Conservation (phyloP, 2,888 invertebrate species). For the Melikaiella ostensackeni region DNA sequence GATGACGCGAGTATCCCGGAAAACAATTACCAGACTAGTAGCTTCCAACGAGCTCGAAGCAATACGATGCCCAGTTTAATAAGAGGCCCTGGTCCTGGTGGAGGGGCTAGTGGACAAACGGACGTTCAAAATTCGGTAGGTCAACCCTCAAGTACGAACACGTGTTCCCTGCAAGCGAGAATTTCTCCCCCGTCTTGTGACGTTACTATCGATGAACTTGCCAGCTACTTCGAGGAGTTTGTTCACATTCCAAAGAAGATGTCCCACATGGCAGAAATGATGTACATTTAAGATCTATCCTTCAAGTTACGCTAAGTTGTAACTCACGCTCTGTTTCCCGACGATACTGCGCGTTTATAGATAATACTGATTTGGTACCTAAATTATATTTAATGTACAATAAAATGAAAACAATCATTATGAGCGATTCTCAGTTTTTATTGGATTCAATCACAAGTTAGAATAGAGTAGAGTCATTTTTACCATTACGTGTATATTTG, state of each 20-base stretch:
- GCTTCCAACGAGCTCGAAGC: constrained; percentile 72
- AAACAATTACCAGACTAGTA: constrained; percentile 65
- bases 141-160: constrained; percentile 69
- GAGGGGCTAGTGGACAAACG: constrained; percentile 56
- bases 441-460: constrained; percentile 3
- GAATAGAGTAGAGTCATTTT: not conserved
- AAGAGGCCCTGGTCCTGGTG: constrained; percentile 70
- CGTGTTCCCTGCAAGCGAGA: constrained; percentile 89
- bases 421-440: constrained; percentile 50
- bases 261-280: constrained; percentile 99
- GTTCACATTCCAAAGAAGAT: constrained; percentile 98
- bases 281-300: constrained; percentile 87
- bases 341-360: constrained; percentile 25
- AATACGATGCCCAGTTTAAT: constrained; percentile 75
- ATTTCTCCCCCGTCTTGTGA: constrained; percentile 86
- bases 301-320: not conserved
- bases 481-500: not conserved
- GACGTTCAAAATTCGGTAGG: constrained; percentile 51
- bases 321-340: not conserved
- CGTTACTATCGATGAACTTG: constrained; percentile 95
- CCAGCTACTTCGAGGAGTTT: constrained; percentile 96
- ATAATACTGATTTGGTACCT: constrained; percentile 55
- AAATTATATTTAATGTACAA: constrained; percentile 62
- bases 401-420: constrained; percentile 50
- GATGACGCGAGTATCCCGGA: constrained; percentile 69